phyloP scores from a whole-genome alignment of 2,113 vertebrate genomes.

The Capreolus pygargus region DNA sequence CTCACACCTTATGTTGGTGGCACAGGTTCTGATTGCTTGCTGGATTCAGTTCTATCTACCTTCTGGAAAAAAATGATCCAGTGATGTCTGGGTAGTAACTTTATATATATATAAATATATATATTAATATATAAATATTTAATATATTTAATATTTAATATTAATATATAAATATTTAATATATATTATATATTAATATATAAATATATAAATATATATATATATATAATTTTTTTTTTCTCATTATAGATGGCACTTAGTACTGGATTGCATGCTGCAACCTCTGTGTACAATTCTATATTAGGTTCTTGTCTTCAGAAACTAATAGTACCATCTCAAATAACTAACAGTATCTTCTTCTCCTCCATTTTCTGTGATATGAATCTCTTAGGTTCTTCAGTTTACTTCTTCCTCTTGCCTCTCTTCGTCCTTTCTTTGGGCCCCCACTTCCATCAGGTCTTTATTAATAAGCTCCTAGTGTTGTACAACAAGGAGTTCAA shows the following conservation, averaged over 20 bases:
- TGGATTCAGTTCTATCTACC: neutral
- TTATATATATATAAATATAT: neutral
- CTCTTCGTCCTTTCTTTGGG: neutral
- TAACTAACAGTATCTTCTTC: neutral
- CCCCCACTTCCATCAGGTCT: neutral
- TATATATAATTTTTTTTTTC: neutral
- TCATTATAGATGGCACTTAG: neutral
- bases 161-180: no score
- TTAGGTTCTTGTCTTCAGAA: neutral
- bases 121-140: no score
- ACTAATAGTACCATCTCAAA: neutral
- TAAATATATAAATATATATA: no score
- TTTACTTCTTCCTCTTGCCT: neutral
- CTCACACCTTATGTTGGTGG: neutral
- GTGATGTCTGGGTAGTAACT: neutral
- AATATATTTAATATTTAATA: no score
- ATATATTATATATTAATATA: no score
- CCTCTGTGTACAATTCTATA: neutral
- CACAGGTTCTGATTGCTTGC: neutral
- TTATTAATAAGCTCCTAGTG: neutral
- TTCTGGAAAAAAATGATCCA: neutral
- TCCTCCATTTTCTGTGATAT: neutral
- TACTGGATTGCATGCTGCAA: neutral
- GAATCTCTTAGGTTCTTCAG: neutral
- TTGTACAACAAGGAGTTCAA: neutral